Base-by-base conservation (phyloP, 2,113 vertebrate genomes). In the Lepus timidus region DNA sequence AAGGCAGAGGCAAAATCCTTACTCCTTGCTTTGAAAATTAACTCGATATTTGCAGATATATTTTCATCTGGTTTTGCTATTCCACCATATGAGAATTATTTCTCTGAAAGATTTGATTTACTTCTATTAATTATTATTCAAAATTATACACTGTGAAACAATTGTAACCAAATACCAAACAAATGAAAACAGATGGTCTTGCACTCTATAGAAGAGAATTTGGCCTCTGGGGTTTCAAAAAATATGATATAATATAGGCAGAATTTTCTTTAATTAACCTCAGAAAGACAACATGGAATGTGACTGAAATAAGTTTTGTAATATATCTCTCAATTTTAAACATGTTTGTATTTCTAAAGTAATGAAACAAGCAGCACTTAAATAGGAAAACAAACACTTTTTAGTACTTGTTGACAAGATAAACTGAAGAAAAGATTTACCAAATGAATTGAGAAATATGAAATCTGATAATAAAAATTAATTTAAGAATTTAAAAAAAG, bases 161-260 rank as follows among this genome's bases (percentile, higher is more conserved):
- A 93, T 94, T 97, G 94, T 85, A 96, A 92, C 94, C 95, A 98
- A 97, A 97, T 98, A 97, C 97, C 95, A 97, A 97, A 97, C 92
- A 98, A 98, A 97, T 97, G 95, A 98, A 98, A 98, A 97, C 97
- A 98, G 98, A 98, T 98, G 97, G 98, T 96, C 96, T 84, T 96
- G 84, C 95, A 97, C 98, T 95, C 81, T 94, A 58, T 19, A 89
- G 94, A 97, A 74, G 93, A 96, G 33, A 39, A 85, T 81, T 96
- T 94, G 67, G 20, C 82, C 44, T 55, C 94, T 55, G 5, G 6
- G 39, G 62, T 90, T 22, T 68, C 93, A 79, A 73, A 12, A 90
- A 52, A 70, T 55, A 67, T 52, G 33, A 70, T 93, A 76, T 62
- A 92, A 78, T 58, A 65, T 51, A 82, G 85, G 67, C 12, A 90